A percentile compares a stretch with the other conserved stretches of the same genome.
Conservation (phyloP, 1,140 invertebrate genomes). For the Drosophila malerkotliana region DNA sequence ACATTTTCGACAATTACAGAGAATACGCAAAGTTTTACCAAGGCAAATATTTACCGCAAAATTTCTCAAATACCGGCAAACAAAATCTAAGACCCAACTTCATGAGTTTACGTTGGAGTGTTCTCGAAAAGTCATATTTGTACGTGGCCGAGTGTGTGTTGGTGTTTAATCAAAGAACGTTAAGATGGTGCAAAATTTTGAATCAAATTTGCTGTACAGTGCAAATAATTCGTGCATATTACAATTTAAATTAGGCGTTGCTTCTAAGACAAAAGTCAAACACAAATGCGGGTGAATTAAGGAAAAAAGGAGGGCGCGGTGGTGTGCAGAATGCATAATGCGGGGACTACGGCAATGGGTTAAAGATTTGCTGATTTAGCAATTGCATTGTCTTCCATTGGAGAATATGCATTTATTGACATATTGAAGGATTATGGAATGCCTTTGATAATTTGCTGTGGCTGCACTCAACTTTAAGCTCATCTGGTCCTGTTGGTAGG, state of each 20-base stretch:
- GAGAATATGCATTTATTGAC: constrained; percentile 62
- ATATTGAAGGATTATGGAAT: constrained; percentile 79
- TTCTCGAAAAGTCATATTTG: constrained; percentile 32
- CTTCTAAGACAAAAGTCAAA: constrained; percentile 69
- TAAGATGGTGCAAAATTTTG: constrained; percentile 42
- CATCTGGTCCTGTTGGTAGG: constrained; percentile 30
- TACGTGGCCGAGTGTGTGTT: not conserved
- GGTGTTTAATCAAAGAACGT: not conserved
- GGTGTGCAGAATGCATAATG: not conserved
- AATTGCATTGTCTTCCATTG: constrained; percentile 53
- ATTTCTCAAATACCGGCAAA: constrained; percentile 43
- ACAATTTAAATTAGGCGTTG: constrained; percentile 73
- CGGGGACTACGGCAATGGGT: not conserved
- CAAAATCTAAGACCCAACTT: constrained; percentile 31
- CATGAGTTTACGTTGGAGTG: constrained; percentile 25
- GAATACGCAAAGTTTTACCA: constrained; percentile 57
- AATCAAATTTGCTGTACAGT: constrained; percentile 63
- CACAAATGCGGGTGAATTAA: constrained; percentile 30
- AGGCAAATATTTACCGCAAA: constrained; percentile 55
- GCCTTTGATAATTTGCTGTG: constrained; percentile 63
- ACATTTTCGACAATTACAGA: constrained; percentile 58
- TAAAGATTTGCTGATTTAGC: constrained; percentile 55
- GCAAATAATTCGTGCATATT: constrained; percentile 59
- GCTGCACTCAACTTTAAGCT: constrained; percentile 63
- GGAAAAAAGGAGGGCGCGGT: constrained; percentile 20